Conservation (phyloP, 2,797 vertebrate species). For the Anguilla megastoma region DNA sequence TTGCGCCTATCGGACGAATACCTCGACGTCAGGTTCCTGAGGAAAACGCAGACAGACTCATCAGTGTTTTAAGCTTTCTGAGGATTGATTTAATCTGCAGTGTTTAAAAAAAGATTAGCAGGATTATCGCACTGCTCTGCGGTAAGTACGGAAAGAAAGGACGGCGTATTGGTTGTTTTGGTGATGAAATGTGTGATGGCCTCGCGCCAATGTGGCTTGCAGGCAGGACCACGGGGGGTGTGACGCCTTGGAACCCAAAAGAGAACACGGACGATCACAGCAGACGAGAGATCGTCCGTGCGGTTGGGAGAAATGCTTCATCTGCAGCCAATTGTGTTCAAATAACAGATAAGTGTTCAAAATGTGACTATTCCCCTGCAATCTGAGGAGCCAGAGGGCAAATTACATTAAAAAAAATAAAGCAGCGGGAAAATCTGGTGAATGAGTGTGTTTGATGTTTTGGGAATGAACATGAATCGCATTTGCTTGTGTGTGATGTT, state of each 20-base stretch:
- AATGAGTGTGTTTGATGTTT: not conserved
- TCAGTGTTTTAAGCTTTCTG: conserved; percentile 63
- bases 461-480: not conserved
- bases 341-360: not conserved
- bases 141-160: conserved; percentile 55
- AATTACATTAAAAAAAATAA: not conserved
- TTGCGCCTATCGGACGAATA: conserved; percentile 50
- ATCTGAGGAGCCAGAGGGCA: not conserved
- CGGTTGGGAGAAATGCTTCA: not conserved
- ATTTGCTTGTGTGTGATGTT: not conserved
- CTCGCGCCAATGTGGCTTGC: conserved; percentile 48
- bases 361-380: not conserved
- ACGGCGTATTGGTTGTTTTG: conserved; percentile 58
- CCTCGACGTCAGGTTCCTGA: conserved; percentile 51
- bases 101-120: conserved; percentile 67
- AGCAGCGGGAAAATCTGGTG: not conserved
- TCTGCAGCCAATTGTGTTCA: not conserved
- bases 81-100: conserved; percentile 63
- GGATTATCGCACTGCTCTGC: conserved; percentile 60
- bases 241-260: not conserved
- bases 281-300: not conserved
- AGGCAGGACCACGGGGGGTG: no score
- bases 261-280: not conserved
- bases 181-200: conserved; percentile 54
- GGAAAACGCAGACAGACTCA: conserved; percentile 50